Conservation (phyloP, 2,113 vertebrate species). For the Aleadryas rufinucha region DNA sequence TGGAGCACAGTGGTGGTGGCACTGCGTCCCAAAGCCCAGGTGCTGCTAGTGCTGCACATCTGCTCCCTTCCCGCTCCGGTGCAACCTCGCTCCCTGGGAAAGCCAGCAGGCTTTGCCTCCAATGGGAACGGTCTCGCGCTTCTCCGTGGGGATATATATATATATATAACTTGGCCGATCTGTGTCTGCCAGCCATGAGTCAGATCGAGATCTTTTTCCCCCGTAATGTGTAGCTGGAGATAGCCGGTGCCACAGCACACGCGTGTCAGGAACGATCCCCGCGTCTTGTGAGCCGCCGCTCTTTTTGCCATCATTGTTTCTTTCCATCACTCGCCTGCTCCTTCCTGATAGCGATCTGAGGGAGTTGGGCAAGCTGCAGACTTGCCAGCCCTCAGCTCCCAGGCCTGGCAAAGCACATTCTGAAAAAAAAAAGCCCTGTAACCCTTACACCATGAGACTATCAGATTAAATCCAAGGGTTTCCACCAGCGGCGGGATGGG, state of each 20-base stretch:
- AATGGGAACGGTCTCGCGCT: not conserved
- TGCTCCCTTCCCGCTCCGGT: not conserved
- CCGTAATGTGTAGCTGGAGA: slow-evolving; percentile 46
- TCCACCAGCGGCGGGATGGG: slow-evolving; percentile 62
- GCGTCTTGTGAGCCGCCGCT: slow-evolving; percentile 13
- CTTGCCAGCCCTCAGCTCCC: slow-evolving; percentile 62
- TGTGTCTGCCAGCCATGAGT: slow-evolving; percentile 62
- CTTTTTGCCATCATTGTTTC: slow-evolving; percentile 64
- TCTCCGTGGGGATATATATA: not conserved
- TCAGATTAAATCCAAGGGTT: slow-evolving; percentile 70
- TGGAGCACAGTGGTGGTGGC: not conserved
- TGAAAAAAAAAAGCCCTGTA: not conserved
- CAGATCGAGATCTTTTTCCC: slow-evolving; percentile 57
- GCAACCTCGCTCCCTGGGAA: not conserved
- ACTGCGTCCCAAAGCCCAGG: not conserved
- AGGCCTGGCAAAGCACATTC: slow-evolving; percentile 41
- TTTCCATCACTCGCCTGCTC: slow-evolving; percentile 41
- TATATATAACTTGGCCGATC: slow-evolving; percentile 27
- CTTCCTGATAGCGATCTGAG: slow-evolving; percentile 51
- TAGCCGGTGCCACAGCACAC: slow-evolving; percentile 24
- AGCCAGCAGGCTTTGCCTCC: slow-evolving; percentile 28
- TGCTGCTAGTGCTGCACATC: not conserved
- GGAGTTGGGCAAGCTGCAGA: slow-evolving; percentile 52
- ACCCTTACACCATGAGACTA: slow-evolving; percentile 47
- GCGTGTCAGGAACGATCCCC: slow-evolving; percentile 36